Evolutionary conservation across 2,797 vertebrate genomes (phyloP).

Genomic region (Hippocampus kuda): DNA sequence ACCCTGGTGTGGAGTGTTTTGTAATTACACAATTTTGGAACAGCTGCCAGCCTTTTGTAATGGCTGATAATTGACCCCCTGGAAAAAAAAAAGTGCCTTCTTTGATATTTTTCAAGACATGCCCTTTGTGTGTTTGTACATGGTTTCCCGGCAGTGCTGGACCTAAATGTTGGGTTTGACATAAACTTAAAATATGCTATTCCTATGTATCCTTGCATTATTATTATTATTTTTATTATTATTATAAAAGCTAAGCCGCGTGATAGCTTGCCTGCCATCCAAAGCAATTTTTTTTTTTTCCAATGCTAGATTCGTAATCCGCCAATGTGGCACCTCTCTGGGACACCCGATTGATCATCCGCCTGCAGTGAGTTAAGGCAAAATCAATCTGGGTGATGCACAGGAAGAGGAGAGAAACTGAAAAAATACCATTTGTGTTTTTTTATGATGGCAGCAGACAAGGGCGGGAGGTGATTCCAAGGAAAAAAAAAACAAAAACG

Average conservation of each 20-base stretch:
- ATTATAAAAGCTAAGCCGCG: not conserved
- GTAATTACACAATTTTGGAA: too few species aligned
- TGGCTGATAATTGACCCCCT: too few species aligned
- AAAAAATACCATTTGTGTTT: conserved; percentile 52
- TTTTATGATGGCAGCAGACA: conserved; percentile 39
- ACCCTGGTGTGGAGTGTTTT: too few species aligned
- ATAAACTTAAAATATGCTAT: conserved; percentile 5
- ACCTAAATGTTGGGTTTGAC: too few species aligned
- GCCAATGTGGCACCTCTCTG: conserved; percentile 29
- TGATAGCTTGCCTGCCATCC: conserved; percentile 39
- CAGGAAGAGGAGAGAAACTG: conserved; percentile 30
- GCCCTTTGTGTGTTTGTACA: too few species aligned
- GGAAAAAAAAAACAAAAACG: conserved; percentile 7
- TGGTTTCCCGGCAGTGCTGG: too few species aligned
- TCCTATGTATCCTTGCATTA: conserved; percentile 9
- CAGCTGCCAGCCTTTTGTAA: too few species aligned
- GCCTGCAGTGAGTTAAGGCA: conserved; percentile 41
- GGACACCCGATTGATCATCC: conserved; percentile 39
- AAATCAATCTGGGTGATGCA: conserved; percentile 56
- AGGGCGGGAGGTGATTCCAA: conserved; percentile 18
- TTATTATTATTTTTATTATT: not conserved
- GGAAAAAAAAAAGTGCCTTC: too few species aligned
- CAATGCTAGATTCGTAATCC: conserved; percentile 34
- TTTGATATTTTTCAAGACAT: too few species aligned
- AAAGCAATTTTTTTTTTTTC: conserved; percentile 27